These are phyloP conservation scores for Pterocles gutturalis DNA, from an alignment of 2,113 vertebrate genomes.

Conservation along the genomic window DNA sequence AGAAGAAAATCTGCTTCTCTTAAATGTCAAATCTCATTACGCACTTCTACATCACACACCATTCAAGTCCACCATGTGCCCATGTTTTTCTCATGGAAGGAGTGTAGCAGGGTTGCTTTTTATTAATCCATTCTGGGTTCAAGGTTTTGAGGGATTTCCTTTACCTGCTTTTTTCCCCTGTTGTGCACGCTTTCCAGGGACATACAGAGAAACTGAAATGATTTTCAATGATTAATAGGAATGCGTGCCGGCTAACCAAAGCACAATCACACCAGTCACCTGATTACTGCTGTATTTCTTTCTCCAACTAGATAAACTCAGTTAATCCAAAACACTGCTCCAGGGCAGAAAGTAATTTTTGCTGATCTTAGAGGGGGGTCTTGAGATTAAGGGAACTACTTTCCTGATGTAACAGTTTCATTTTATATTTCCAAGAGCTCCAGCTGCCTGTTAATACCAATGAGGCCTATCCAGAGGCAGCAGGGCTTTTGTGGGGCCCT, in stretches of 20 bases:
- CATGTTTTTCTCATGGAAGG: neutral
- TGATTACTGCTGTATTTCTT: neutral
- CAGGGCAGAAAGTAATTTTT: conserved; percentile 55
- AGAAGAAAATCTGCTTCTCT: neutral
- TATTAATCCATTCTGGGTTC: neutral
- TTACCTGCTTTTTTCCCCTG: neutral
- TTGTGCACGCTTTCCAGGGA: neutral
- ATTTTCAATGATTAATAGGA: neutral
- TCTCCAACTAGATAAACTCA: neutral
- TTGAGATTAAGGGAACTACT: conserved; percentile 57
- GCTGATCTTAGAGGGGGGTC: conserved; percentile 23
- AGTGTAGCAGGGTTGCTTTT: neutral
- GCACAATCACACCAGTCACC: neutral
- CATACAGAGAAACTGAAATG: neutral
- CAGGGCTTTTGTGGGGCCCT: rapidly evolving
- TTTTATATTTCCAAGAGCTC: conserved; percentile 48
- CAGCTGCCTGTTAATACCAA: neutral
- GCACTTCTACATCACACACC: neutral
- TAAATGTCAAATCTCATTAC: neutral
- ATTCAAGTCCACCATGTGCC: neutral
- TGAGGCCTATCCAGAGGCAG: neutral
- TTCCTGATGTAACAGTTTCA: conserved; percentile 58
- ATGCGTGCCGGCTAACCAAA: neutral
- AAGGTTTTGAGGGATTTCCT: neutral
- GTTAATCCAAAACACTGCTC: conserved; percentile 3